These are phyloP conservation scores for Hirundichthys speculiger DNA, from an alignment of 2,113 vertebrate species.

Conservation along the genomic window DNA sequence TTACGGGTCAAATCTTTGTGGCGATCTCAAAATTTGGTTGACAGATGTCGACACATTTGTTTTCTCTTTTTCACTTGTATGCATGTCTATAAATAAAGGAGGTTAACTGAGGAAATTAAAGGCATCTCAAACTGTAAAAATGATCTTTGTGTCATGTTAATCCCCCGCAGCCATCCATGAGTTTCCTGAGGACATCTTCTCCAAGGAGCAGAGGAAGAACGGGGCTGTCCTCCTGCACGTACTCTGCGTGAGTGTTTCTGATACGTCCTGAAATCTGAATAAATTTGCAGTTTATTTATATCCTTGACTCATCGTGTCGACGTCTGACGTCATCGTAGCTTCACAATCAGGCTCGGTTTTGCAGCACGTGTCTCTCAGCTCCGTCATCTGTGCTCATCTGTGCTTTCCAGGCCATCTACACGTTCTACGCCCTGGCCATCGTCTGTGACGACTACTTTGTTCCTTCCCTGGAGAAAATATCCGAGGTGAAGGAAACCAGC, in stretches of 20 bases:
- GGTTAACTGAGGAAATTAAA: neutral
- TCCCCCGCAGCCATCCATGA: constrained; percentile 78
- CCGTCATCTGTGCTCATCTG: neutral
- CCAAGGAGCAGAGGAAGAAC: constrained; percentile 77
- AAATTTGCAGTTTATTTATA: neutral
- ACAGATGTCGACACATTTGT: neutral
- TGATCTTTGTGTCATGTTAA: neutral
- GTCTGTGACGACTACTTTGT: constrained; percentile 85
- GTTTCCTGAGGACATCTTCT: constrained; percentile 83
- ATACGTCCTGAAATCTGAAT: neutral
- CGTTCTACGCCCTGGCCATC: constrained; percentile 84
- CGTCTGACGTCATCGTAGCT: neutral
- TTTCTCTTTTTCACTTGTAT: neutral
- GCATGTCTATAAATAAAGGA: too few species aligned
- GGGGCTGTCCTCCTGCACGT: constrained; percentile 81
- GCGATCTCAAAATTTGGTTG: neutral
- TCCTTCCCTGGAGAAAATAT: constrained; percentile 85
- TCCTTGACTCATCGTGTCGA: neutral
- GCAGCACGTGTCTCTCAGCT: neutral
- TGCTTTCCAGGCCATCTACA: constrained; percentile 80
- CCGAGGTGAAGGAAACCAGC: constrained; percentile 74
- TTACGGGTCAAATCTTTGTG: too few species aligned
- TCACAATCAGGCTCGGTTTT: neutral
- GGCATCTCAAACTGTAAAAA: neutral
- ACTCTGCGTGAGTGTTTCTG: constrained; percentile 77